phyloP scores from a whole-genome alignment of 2,113 vertebrate species.

The Podarcis muralis region DNA sequence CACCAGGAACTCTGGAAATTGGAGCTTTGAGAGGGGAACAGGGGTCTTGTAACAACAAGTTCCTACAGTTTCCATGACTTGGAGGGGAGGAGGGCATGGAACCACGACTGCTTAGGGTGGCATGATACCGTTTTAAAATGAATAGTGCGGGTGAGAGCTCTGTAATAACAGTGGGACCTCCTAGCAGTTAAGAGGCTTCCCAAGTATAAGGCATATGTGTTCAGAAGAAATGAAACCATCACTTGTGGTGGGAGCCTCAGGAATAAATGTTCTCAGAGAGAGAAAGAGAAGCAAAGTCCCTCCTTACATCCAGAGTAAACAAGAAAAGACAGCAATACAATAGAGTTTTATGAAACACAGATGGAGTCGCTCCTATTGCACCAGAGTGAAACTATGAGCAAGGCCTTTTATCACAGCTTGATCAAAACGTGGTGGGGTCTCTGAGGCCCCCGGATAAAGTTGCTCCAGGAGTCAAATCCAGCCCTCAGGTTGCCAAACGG shows the following conservation, averaged over 20 bases:
- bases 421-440: not conserved
- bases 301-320: not conserved
- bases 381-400: not conserved
- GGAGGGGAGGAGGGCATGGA: no score
- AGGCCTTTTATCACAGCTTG: not conserved
- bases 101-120: no score
- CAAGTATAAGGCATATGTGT: not conserved
- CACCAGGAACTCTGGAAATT: no score
- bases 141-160: no score
- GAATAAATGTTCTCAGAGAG: not conserved
- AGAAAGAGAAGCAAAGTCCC: not conserved
- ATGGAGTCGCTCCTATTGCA: not conserved
- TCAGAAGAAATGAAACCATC: not conserved
- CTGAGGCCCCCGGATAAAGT: not conserved
- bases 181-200: not conserved
- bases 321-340: not conserved
- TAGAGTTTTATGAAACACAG: not conserved
- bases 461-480: not conserved
- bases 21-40: no score
- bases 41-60: no score
- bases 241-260: not conserved
- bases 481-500: not conserved
- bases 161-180: not conserved
- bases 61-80: no score
- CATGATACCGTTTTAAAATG: no score